These are phyloP conservation scores for Tragelaphus strepsiceros DNA, from an alignment of 2,113 vertebrate genomes.

Conservation along the genomic window DNA sequence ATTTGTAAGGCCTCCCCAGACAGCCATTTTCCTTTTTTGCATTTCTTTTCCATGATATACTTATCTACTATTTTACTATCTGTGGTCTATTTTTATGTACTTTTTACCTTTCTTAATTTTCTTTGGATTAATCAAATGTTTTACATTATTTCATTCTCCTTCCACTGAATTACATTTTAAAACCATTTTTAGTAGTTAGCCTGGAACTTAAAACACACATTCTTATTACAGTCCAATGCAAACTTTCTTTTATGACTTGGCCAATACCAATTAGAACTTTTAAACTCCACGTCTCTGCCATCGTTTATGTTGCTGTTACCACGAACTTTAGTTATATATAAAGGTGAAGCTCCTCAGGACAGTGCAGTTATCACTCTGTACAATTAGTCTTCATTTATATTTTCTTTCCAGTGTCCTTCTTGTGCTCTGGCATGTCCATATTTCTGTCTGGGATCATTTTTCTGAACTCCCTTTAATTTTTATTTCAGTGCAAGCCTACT, in stretches of 20 bases:
- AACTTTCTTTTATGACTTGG: conserved; percentile 2
- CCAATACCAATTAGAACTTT: neutral
- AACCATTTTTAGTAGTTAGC: conserved; percentile 13
- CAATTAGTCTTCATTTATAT: neutral
- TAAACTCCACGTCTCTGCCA: neutral
- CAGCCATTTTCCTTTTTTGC: no score
- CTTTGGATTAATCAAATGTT: conserved; percentile 29
- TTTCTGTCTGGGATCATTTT: neutral
- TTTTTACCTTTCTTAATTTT: neutral
- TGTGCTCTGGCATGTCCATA: neutral
- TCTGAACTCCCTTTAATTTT: neutral
- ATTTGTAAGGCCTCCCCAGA: no score
- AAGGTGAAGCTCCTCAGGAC: neutral
- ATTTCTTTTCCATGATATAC: neutral
- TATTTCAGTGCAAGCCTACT: neutral
- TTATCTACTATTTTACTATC: neutral
- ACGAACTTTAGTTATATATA: neutral
- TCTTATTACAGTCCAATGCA: neutral
- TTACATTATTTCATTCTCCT: conserved; percentile 21
- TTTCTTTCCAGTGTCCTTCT: neutral
- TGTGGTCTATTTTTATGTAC: neutral
- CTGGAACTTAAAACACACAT: neutral
- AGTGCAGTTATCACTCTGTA: neutral
- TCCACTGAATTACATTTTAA: conserved; percentile 6
- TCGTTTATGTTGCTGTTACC: neutral